Evolutionary conservation across 2,797 vertebrate species (phyloP).

Genomic region (Monodelphis domestica): DNA sequence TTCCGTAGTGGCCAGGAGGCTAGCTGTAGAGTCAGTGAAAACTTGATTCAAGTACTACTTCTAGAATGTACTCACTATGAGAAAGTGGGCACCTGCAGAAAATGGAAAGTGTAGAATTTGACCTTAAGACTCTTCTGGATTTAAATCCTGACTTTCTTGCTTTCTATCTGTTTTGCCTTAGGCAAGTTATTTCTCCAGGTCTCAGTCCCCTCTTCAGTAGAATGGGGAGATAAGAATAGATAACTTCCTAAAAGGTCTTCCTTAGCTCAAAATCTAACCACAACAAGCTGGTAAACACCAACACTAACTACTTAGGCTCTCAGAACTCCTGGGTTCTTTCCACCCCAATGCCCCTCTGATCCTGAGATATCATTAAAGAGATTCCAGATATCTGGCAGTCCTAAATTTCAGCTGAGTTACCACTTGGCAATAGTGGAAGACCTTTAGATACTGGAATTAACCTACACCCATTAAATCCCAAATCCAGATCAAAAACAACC

Average conservation of each 20-base stretch:
- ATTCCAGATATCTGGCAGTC: neutral
- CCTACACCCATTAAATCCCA: no score
- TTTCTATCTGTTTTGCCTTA: neutral
- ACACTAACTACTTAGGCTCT: neutral
- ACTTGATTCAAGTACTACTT: neutral
- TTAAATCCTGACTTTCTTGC: neutral
- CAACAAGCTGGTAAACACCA: neutral
- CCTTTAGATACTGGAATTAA: no score
- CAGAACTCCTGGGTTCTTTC: rapidly evolving
- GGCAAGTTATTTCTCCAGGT: no score
- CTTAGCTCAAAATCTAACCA: neutral
- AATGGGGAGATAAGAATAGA: neutral
- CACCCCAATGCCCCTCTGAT: rapidly evolving
- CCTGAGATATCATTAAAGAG: conserved; percentile 1
- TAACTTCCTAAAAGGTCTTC: neutral
- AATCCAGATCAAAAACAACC: neutral
- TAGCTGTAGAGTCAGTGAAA: neutral
- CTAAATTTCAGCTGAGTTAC: conserved; percentile 40
- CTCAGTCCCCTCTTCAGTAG: neutral
- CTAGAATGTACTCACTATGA: neutral
- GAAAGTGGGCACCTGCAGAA: neutral
- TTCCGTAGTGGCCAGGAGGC: no score
- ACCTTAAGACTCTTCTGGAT: neutral
- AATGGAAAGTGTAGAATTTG: neutral
- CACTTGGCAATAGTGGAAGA: no score